These are phyloP conservation scores for Stigmatopora argus DNA, from an alignment of 2,113 vertebrate genomes.

Conservation along the genomic window DNA sequence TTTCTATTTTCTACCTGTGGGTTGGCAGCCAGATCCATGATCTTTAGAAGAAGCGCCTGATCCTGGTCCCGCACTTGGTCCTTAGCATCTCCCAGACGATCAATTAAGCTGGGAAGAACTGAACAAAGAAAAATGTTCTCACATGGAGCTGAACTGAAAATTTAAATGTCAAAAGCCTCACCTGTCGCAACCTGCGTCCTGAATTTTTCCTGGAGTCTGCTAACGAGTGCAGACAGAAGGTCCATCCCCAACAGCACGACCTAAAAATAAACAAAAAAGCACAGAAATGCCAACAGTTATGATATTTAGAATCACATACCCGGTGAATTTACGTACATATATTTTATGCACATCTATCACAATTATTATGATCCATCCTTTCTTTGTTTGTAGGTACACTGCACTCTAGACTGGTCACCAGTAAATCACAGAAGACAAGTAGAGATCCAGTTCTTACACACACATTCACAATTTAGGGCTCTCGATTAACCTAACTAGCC, in stretches of 20 bases:
- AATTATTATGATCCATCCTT: background rate
- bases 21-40: conserved; percentile 92
- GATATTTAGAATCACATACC: too few relatives aligned
- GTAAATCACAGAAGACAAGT: background rate
- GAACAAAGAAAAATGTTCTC: background rate
- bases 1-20: conserved; percentile 69
- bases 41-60: conserved; percentile 87
- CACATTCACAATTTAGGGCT: background rate
- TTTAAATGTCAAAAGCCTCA: conserved; percentile 49
- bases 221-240: conserved; percentile 82
- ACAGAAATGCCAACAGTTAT: background rate
- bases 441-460: background rate
- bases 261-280: conserved; percentile 57
- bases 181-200: conserved; percentile 90
- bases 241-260: conserved; percentile 92
- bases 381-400: background rate
- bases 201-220: conserved; percentile 86
- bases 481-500: background rate
- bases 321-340: too few relatives aligned
- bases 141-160: background rate
- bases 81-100: conserved; percentile 91
- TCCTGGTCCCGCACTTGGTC: conserved; percentile 93
- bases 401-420: background rate
- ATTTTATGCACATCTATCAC: background rate
- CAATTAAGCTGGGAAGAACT: conserved; percentile 93